Percentiles rank a stretch among this genome's conserved stretches.
Conservation (phyloP, 2,888 invertebrate genomes). For the Theodoxus fluviatilis region DNA sequence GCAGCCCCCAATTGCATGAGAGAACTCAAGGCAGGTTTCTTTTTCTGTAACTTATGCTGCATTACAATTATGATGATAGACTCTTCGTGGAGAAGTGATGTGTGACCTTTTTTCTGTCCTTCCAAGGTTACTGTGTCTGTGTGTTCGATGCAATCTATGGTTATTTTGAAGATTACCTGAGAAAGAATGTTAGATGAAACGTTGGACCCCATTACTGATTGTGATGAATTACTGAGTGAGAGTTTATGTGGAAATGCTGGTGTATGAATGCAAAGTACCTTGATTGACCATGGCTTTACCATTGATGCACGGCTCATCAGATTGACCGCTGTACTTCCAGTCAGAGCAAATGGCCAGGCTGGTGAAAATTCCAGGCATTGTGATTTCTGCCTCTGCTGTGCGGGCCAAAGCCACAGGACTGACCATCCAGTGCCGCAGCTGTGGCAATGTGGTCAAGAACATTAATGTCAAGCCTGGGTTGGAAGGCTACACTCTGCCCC, state of each 20-base stretch:
- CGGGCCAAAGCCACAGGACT: conserved; percentile 94
- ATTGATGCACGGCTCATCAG: too few relatives aligned
- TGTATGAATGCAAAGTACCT: too few relatives aligned
- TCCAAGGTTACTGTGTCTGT: background rate
- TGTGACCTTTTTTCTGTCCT: background rate
- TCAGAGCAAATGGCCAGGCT: conserved; percentile 91
- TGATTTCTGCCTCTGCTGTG: conserved; percentile 91
- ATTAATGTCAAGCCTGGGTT: conserved; percentile 90
- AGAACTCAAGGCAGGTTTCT: conserved; percentile 77
- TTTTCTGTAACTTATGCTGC: too few relatives aligned
- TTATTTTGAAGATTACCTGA: too few relatives aligned
- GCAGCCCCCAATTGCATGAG: conserved; percentile 82
- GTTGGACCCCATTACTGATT: too few relatives aligned
- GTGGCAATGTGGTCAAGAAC: conserved; percentile 87
- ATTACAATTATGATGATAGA: background rate
- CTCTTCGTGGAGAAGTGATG: background rate
- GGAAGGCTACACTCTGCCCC: conserved; percentile 93
- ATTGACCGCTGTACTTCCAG: conserved; percentile 67
- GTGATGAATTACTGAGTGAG: too few relatives aligned
- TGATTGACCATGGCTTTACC: too few relatives aligned
- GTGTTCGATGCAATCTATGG: background rate
- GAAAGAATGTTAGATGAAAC: too few relatives aligned
- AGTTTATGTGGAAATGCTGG: too few relatives aligned
- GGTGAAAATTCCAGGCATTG: conserved; percentile 94
- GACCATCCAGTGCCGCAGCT: conserved; percentile 93